Evolutionary conservation across 2,797 vertebrate genomes (phyloP), one percentile per base, ranked within the genome.

Genomic region (Liasis olivaceus): DNA sequence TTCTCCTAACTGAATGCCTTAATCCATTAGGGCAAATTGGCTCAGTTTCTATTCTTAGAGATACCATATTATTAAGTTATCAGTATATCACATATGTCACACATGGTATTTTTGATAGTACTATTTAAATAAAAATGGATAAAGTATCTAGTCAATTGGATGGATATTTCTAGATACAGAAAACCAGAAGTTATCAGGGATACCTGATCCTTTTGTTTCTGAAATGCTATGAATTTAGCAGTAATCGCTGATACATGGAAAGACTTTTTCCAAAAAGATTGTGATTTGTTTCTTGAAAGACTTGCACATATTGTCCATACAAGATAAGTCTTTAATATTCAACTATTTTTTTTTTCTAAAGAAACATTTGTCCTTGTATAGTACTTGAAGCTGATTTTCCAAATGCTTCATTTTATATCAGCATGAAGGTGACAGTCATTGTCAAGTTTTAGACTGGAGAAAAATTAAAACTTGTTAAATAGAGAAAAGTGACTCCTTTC

Each of bases 361-460:
- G 66, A 59, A 84, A 4, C 36, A 69, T 88, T 92, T 88, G 69
- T 90, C 72, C 85, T 88, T 94, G 69, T 36, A 62, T 31, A 47
- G 69, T 3, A 90, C 6, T 77, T 77, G 72, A 77, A 92, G 69
- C 62, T 92, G 92, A 86, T 89, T 89, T 85, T 90, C 60, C 91
- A 90, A 90, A 56, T 89, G 62, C 72, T 72, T 56, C 42, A 85
- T 92, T 92, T 92, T 84, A 63, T 90, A 63, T 85, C 69, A 84
- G 3, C 1, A 6, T 54, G 89, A 92, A 87, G 28, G 81, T 36
- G 89, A 0, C 20, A 28, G 28, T n/a, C 47, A 17, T 17, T 87
- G 26, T 22, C 85, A 47, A 0, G 22, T 15, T 7, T 12, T 66
- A 93, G 26, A 15, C 90, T 93, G 62, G 62, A 14, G 22, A 56